A percentile compares a stretch with the other conserved stretches of the same genome.
phyloP scores from a whole-genome alignment of 2,888 invertebrate species.

The Ethmia dodecea region DNA sequence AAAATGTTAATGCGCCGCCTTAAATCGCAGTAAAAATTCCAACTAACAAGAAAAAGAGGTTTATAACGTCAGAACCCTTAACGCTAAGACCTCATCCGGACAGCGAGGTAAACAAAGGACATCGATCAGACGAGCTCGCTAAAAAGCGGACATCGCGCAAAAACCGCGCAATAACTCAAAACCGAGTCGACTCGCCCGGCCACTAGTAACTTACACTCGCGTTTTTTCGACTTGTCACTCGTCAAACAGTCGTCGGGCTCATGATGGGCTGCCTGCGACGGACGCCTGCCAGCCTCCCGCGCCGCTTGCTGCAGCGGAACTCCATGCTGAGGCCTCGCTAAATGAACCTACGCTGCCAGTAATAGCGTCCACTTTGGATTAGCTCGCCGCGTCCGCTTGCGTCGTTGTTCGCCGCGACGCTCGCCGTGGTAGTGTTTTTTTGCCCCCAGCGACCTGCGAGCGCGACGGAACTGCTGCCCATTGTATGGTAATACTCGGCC shows the following conservation, averaged over 20 bases:
- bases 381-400: slow-evolving; percentile 1
- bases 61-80: slow-evolving; percentile 28
- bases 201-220: slow-evolving; percentile 61
- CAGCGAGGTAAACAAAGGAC: slow-evolving; percentile 52
- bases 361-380: background rate
- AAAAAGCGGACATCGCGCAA: slow-evolving; percentile 22
- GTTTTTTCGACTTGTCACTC: slow-evolving; percentile 70
- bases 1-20: too few relatives aligned
- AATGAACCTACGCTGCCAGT: background rate
- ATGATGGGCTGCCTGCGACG: slow-evolving; percentile 71
- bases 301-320: background rate
- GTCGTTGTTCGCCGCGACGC: slow-evolving; percentile 17
- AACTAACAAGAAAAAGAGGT: slow-evolving; percentile 27
- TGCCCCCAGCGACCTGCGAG: slow-evolving; percentile 62
- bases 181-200: slow-evolving; percentile 28
- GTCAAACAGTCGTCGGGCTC: slow-evolving; percentile 68
- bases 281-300: slow-evolving; percentile 68
- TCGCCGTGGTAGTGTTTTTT: slow-evolving; percentile 69
- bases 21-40: slow-evolving; percentile 14
- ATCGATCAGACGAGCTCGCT: slow-evolving; percentile 31
- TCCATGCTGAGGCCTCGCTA: background rate
- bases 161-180: slow-evolving; percentile 32
- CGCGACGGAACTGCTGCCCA: slow-evolving; percentile 69
- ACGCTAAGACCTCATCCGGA: slow-evolving; percentile 24
- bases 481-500: slow-evolving; percentile 75